Percentiles rank a stretch among this genome's conserved stretches.
These are phyloP conservation scores for Aurelia aurita complex sp. Pacific DNA, from an alignment of 30 jellyfish, hydroid and myxozoan species.

Conservation along the genomic window DNA sequence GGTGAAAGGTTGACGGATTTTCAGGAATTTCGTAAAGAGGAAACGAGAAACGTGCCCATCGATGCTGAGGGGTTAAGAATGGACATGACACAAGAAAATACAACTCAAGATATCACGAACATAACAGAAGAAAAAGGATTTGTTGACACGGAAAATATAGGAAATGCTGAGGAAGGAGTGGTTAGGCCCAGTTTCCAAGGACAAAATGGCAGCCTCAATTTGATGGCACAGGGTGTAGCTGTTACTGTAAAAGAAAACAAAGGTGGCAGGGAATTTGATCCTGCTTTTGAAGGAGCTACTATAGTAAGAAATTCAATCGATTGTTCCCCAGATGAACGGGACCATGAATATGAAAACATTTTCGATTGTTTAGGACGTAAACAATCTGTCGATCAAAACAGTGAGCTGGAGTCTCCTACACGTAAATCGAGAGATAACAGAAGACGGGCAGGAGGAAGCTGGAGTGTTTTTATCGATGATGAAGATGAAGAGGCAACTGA, in stretches of 20 bases:
- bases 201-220: background rate
- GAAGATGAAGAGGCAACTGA: constrained; percentile 26
- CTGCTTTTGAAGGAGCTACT: background rate
- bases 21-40: background rate
- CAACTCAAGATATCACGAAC: constrained; percentile 9
- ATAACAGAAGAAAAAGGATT: background rate
- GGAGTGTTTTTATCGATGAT: constrained; percentile 50
- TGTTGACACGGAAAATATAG: background rate
- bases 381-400: background rate
- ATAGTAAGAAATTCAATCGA: background rate
- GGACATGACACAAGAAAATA: background rate
- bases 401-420: constrained; percentile 16
- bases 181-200: background rate
- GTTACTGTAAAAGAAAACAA: constrained; percentile 4
- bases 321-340: constrained; percentile 19
- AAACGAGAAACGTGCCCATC: constrained; percentile 1
- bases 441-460: constrained; percentile 69
- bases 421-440: constrained; percentile 40
- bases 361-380: constrained; percentile 31
- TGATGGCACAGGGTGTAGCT: background rate
- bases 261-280: background rate
- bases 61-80: constrained; percentile 7
- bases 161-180: constrained; percentile 4
- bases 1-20: constrained; percentile 11
- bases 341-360: constrained; percentile 59